Evolutionary conservation across 2,113 vertebrate species (phyloP), one percentile per base, ranked within the genome.

Genomic region (Cavia porcellus): DNA sequence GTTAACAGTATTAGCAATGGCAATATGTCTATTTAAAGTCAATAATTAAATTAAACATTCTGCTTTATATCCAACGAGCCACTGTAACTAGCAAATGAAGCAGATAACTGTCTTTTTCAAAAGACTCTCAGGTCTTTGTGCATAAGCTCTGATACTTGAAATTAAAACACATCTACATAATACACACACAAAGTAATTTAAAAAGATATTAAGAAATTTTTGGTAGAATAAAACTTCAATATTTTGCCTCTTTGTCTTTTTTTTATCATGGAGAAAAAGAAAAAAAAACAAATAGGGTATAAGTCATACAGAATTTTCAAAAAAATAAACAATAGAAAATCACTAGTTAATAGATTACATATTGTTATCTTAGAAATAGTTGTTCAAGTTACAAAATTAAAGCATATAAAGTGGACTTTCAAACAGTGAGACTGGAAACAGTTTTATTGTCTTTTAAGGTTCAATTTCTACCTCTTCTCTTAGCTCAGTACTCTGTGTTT

Each of bases 41-140:
- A 97, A 92, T 97, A 92, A 96, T 93, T 83, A 97, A 93, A 83
- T 93, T 89, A 89, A 95, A 92, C 38, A 90, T 97, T 94, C 50
- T 96, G 50, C 14, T 97, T 86, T 61, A 86, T 81, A 47, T 96
- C 68, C 66, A 96, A 66, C 62, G 59, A 96, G 57, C 59, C 74
- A 81, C 28, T 92, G 12, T 93, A 92, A 66, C 10, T 70, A 93
- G 30, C 32, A 64, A 96, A 87, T 81, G 86, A 91, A 72, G 52
- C 19, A 89, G 84, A 89, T 52, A 19, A 62, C 74, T 91, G 1
- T 12, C 35, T 84, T 96, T 94, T 62, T 30, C 30, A 89, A 96
- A 87, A 85, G 19, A 90, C 5, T 92, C 19, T 86, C 47, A 47
- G 81, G 32, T 95, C 22, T 82, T 24, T 86, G 7, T 28, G 42